Evolutionary conservation across 2,888 invertebrate species (phyloP), one percentile per base, ranked within the genome.

Genomic region (Pachydiplax longipennis): DNA sequence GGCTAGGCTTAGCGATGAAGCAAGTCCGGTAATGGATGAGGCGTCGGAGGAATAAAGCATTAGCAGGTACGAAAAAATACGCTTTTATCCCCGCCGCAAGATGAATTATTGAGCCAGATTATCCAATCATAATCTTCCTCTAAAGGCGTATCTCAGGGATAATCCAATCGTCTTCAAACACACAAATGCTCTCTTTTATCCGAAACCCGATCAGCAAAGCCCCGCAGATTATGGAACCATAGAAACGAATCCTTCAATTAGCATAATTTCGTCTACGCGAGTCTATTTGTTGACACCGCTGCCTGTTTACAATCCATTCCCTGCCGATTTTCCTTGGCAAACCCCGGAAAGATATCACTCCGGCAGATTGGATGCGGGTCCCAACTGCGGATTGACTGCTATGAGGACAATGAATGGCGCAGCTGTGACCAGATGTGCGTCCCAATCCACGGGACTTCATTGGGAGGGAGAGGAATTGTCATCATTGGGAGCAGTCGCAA

Each of bases 371-470:
- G 87, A 87, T 87, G 87, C 87, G 87, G 83, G 58, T 15, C 87
- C 87, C 61, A 87, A 87, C 87, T 87, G 87, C 61, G 87, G 87
- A 87, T 87, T 87, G 87, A 83, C 83, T 83, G 53, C 58, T 31
- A 83, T 53, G 83, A 58, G 83, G 83, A 61, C 87, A 87, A 87
- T 87, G 87, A 87, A 87, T 61, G 87, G 58, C 61, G 61, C 87
- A 87, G 87, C 87, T 87, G 87, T 87, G 87, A 87, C 87, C 87
- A 87, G 87, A 87, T 87, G 87, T 61, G 87, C 61, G 65, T 65
- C 65, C 83, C 83, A 82, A 25, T 31, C 58, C 87, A 18, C 40
- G 81, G 81, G 81, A 40, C 81, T 81, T 81, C 81, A 81, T 81
- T 81, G 81, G 81, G 40, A 18, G 58, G 48, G n/a, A 12, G n/a